Conservation (phyloP, 2,113 vertebrate species). For the Antennarius striatus region DNA sequence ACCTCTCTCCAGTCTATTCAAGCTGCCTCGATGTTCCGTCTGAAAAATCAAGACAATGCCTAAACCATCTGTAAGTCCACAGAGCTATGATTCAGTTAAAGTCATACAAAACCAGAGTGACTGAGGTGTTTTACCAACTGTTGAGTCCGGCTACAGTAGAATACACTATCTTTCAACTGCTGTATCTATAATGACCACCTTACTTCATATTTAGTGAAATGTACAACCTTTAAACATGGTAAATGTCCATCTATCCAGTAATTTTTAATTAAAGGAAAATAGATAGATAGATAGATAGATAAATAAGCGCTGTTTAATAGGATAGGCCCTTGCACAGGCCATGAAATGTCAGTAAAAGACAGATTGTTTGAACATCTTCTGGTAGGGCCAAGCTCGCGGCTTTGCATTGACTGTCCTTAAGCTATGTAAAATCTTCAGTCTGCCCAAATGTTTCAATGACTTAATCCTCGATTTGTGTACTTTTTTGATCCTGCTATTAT, state of each 20-base stretch:
- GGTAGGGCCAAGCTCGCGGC: slow-evolving; percentile 35
- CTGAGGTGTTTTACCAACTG: not conserved
- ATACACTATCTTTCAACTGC: not conserved
- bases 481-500: not conserved
- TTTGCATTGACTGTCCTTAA: slow-evolving; percentile 35
- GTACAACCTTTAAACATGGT: slow-evolving; percentile 9
- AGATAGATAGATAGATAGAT: too few species aligned
- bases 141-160: not conserved
- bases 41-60: not conserved
- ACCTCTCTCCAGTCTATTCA: not conserved
- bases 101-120: not conserved
- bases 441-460: not conserved
- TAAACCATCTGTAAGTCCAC: slow-evolving; percentile 3
- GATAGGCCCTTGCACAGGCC: slow-evolving; percentile 10
- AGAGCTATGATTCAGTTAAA: not conserved
- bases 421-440: slow-evolving; percentile 30
- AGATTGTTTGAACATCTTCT: slow-evolving; percentile 58
- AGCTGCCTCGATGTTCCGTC: not conserved
- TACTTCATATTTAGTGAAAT: not conserved
- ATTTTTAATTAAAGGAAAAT: slow-evolving; percentile 31
- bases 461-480: not conserved
- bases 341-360: slow-evolving; percentile 36
- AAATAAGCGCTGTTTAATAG: slow-evolving; percentile 44
- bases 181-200: too few species aligned
- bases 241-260: slow-evolving; percentile 12